Evolutionary conservation across 1,140 invertebrate species (phyloP), one percentile per base, ranked within the genome.

Genomic region (Hyles vespertilio): DNA sequence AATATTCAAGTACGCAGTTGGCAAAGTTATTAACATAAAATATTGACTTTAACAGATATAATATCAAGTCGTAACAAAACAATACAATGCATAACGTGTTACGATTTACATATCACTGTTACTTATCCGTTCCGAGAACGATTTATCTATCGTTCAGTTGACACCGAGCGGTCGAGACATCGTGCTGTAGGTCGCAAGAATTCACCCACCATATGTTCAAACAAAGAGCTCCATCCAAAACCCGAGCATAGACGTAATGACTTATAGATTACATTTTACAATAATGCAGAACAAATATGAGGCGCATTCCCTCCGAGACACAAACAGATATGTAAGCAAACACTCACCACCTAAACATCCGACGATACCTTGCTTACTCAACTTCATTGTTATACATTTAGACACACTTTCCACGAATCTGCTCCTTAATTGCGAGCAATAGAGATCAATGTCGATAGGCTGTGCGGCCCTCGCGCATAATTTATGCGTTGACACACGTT

Each of bases 401-500:
- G 33, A 50, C 33, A 50, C 33, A 50, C 48, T 33, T 51, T 51
- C 50, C 11, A 51, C 50, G 34, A 51, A 51, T 34, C 34, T 7
- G 34, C 9, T 8, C 50, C 32, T 51, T 51, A 51, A 34, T 32
- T n/a, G 32, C n/a, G n/a, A n/a, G 50, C 50, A 34, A 34, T 51
- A 51, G 9, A 33, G 50, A 50, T 10, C 50, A 51, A 7, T 51
- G 9, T 51, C 5, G 46, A n/a, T 32, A 9, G 32, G 5, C 9
- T 61, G 22, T 44, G 22, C 43, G 22, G 22, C 22, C 22, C 22
- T 22, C 22, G 22, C 22, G 22, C 2, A 32, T 63, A 67, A 67
- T 55, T 60, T 67, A 65, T 67, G 62, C 68, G 47, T n/a, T 32
- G 46, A 57, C 68, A 64, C 62, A 65, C 62, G 12, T 22, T 58